Conservation (phyloP, 1,140 invertebrate species). For the Goniozus legneri region DNA sequence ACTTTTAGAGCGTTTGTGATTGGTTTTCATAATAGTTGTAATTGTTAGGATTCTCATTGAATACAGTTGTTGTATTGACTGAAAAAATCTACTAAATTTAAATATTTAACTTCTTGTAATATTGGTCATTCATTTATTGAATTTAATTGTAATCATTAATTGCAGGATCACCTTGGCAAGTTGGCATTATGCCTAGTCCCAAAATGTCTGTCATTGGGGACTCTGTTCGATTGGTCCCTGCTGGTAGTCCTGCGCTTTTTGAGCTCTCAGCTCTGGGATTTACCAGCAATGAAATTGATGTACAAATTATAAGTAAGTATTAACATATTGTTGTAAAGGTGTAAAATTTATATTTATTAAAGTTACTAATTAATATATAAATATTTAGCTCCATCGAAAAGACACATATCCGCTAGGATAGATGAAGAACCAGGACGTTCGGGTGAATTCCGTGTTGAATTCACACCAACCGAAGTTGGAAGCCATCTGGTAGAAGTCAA, state of each 20-base stretch:
- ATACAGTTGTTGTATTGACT: no score
- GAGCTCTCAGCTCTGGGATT: constrained; percentile 72
- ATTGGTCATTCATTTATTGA: no score
- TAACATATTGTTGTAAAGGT: no score
- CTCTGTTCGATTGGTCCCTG: constrained; percentile 82
- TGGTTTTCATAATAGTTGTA: no score
- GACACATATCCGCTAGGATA: constrained; percentile 66
- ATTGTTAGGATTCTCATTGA: no score
- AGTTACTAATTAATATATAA: background rate
- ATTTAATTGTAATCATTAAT: constrained; percentile 15
- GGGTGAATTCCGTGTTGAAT: constrained; percentile 83
- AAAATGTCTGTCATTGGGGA: constrained; percentile 77
- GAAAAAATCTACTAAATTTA: no score
- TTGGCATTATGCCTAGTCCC: constrained; percentile 75
- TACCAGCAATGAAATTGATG: constrained; percentile 56
- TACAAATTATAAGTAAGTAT: constrained; percentile 50
- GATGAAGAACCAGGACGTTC: constrained; percentile 70
- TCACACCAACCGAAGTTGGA: constrained; percentile 86
- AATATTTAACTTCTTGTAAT: no score
- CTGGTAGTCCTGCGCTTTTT: constrained; percentile 79
- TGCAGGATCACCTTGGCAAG: constrained; percentile 86
- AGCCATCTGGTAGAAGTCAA: constrained; percentile 85
- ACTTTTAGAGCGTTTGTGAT: background rate
- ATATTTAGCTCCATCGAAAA: constrained; percentile 64
- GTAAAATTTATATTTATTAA: no score